Percentiles rank a stretch among this genome's conserved stretches.
These are phyloP conservation scores for Thalassaphorura encarpata DNA, from an alignment of 1,140 invertebrate species.

Conservation along the genomic window DNA sequence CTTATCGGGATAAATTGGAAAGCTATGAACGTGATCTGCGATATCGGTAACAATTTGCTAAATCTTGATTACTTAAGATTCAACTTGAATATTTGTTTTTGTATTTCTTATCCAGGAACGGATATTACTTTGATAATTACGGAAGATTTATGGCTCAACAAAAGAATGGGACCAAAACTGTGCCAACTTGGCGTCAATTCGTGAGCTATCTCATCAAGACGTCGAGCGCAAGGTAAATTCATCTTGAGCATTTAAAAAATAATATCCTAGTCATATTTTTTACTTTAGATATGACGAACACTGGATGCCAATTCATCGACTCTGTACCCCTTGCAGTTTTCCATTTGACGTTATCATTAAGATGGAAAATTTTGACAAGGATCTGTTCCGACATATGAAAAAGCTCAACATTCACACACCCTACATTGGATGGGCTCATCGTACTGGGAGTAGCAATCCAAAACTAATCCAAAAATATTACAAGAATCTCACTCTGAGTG, in stretches of 20 bases:
- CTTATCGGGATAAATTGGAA: constrained; percentile 79
- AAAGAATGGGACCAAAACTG: constrained; percentile 16
- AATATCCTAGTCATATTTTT: not conserved
- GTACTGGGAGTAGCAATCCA: constrained; percentile 19
- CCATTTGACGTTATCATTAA: constrained; percentile 46
- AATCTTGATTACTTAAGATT: not conserved
- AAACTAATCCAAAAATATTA: constrained; percentile 21
- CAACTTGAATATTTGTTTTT: not conserved
- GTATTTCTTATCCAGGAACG: constrained; percentile 13
- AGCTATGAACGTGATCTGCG: constrained; percentile 40
- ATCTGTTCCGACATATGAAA: constrained; percentile 22
- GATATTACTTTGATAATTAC: constrained; percentile 27
- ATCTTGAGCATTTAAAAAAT: not conserved
- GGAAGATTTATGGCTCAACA: constrained; percentile 23
- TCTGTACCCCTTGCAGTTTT: constrained; percentile 76
- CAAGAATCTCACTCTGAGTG: constrained; percentile 15
- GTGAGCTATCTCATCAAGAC: constrained; percentile 37
- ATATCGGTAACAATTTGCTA: constrained; percentile 20
- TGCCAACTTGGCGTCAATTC: constrained; percentile 43
- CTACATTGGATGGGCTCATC: constrained; percentile 17
- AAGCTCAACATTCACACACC: constrained; percentile 1
- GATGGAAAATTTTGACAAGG: constrained; percentile 29
- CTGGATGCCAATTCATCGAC: constrained; percentile 72
- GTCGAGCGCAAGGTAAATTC: constrained; percentile 22
- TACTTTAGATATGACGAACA: constrained; percentile 71